These are phyloP conservation scores for Acropora yongei DNA, from an alignment of 64 coral and sea anemone species.

Conservation along the genomic window DNA sequence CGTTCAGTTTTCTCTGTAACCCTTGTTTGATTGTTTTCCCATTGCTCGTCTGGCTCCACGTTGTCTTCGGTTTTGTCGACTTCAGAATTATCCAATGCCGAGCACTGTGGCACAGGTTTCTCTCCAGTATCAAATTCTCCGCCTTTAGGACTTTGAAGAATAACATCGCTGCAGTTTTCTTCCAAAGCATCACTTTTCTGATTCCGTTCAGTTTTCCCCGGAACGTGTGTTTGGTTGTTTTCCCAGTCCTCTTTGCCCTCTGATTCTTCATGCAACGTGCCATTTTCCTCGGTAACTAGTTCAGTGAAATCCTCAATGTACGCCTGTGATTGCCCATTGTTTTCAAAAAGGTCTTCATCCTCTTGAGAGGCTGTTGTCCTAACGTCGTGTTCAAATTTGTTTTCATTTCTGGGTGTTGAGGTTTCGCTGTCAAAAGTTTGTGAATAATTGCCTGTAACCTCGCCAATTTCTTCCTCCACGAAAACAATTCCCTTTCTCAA, in stretches of 20 bases:
- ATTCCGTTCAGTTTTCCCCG: no score
- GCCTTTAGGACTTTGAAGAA: no score
- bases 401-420: not conserved
- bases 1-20: no score
- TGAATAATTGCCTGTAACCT: not conserved
- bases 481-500: not conserved
- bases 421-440: not conserved
- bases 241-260: not conserved
- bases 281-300: not conserved
- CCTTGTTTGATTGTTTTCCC: no score
- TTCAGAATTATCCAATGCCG: no score
- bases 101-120: no score
- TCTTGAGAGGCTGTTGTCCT: not conserved
- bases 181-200: no score
- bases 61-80: no score
- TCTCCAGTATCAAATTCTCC: no score
- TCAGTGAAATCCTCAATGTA: not conserved
- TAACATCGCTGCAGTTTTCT: no score
- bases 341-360: not conserved
- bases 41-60: no score
- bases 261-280: not conserved
- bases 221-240: not conserved
- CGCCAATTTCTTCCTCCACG: no score
- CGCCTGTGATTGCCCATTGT: not conserved
- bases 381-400: not conserved